Percentiles rank a stretch among this genome's conserved stretches.
Conservation (phyloP, 2,113 vertebrate species). For the Jacana jacana region DNA sequence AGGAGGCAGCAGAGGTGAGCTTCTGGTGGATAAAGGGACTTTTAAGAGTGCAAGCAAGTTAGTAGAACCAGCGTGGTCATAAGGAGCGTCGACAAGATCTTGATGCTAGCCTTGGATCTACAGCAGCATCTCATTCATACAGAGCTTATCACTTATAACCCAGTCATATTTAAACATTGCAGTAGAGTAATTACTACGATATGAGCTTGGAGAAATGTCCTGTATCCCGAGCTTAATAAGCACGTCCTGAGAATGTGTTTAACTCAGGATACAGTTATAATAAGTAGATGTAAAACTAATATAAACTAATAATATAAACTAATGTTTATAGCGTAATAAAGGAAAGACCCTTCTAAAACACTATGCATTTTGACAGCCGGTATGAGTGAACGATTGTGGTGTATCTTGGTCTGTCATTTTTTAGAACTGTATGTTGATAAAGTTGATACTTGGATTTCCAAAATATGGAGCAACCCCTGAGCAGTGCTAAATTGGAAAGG, state of each 20-base stretch:
- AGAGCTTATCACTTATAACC: not conserved
- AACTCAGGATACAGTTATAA: not conserved
- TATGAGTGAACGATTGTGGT: not conserved
- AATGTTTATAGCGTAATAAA: not conserved
- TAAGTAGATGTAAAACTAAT: not conserved
- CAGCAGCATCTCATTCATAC: not conserved
- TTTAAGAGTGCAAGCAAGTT: not conserved
- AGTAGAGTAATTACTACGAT: not conserved
- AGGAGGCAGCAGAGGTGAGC: not conserved
- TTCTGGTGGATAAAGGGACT: not conserved
- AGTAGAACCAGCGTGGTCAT: not conserved
- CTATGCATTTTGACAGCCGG: not conserved
- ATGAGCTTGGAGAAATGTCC: not conserved
- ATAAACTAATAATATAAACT: no score
- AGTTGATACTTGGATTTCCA: not conserved
- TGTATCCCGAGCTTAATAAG: not conserved
- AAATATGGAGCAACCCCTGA: not conserved
- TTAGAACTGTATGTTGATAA: not conserved
- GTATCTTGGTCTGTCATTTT: not conserved
- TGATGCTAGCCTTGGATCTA: not conserved
- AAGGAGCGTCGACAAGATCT: not conserved
- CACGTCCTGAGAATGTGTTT: not conserved
- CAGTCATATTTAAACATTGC: not conserved
- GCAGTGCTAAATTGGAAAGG: not conserved
- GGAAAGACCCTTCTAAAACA: not conserved